Evolutionary conservation across 2,888 invertebrate genomes (phyloP).

Genomic region (Dasysyrphus albostriatus): DNA sequence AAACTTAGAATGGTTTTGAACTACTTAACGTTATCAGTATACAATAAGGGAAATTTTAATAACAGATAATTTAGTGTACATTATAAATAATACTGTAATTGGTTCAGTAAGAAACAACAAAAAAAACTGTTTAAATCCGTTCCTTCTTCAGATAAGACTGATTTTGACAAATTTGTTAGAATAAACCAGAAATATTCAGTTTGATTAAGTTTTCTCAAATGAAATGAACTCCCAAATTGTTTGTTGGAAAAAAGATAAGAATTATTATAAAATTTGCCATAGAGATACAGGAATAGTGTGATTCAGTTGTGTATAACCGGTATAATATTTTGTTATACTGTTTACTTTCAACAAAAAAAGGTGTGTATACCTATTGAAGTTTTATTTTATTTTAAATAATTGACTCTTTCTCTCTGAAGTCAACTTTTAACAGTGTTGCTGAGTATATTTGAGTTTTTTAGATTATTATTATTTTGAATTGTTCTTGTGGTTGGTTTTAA

Average conservation of each 20-base stretch:
- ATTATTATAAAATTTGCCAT: not conserved
- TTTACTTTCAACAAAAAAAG: not conserved
- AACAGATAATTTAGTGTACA: not conserved
- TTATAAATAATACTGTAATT: not conserved
- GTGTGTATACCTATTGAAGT: not conserved
- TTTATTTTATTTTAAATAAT: not conserved
- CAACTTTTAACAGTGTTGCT: not conserved
- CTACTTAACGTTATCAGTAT: conserved; percentile 9
- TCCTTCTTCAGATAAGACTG: not conserved
- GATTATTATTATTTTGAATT: not conserved
- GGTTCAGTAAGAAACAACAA: not conserved
- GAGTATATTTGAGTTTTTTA: not conserved
- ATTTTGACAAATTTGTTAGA: conserved; percentile 6
- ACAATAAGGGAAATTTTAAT: not conserved
- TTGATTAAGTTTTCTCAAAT: not conserved
- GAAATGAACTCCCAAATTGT: conserved; percentile 6
- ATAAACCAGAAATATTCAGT: conserved; percentile 4
- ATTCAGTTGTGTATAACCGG: conserved; percentile 8
- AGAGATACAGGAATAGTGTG: not conserved
- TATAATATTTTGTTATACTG: not conserved
- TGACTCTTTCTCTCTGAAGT: not conserved
- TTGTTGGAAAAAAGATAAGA: conserved; percentile 2
- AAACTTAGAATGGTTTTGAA: not conserved
- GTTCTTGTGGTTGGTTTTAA: too few relatives aligned
- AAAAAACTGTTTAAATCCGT: not conserved